Conservation (phyloP, 2,888 invertebrate genomes). For the Caenorhabditis virilis region DNA sequence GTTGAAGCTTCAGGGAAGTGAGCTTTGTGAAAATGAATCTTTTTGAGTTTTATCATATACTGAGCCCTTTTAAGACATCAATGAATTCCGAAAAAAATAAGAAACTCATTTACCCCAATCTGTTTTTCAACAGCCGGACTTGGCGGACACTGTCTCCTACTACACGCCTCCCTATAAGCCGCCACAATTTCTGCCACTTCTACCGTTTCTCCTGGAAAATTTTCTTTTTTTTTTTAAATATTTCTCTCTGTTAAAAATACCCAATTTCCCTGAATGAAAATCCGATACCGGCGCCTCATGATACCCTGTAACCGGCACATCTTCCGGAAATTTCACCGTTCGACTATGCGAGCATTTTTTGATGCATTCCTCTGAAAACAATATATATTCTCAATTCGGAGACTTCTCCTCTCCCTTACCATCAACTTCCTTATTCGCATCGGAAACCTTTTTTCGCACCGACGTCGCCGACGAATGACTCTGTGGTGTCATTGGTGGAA, state of each 20-base stretch:
- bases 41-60: no score
- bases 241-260: background rate
- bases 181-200: constrained; percentile 74
- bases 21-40: no score
- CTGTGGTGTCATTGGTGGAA: constrained; percentile 19
- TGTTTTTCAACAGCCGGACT: constrained; percentile 66
- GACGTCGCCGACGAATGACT: constrained; percentile 38
- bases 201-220: constrained; percentile 8
- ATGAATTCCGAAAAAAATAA: constrained; percentile 5
- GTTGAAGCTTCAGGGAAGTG: no score
- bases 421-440: constrained; percentile 16
- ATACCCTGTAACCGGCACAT: constrained; percentile 44
- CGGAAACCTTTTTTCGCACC: constrained; percentile 31
- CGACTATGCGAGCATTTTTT: constrained; percentile 54
- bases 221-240: background rate
- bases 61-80: no score
- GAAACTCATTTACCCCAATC: constrained; percentile 35
- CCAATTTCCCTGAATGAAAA: constrained; percentile 12
- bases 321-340: constrained; percentile 48
- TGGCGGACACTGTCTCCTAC: constrained; percentile 68
- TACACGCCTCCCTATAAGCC: constrained; percentile 73
- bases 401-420: background rate
- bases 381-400: background rate
- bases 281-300: constrained; percentile 28
- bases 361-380: constrained; percentile 16